Conservation (phyloP, 2,797 vertebrate genomes). For the Coracias cyanogaster region DNA sequence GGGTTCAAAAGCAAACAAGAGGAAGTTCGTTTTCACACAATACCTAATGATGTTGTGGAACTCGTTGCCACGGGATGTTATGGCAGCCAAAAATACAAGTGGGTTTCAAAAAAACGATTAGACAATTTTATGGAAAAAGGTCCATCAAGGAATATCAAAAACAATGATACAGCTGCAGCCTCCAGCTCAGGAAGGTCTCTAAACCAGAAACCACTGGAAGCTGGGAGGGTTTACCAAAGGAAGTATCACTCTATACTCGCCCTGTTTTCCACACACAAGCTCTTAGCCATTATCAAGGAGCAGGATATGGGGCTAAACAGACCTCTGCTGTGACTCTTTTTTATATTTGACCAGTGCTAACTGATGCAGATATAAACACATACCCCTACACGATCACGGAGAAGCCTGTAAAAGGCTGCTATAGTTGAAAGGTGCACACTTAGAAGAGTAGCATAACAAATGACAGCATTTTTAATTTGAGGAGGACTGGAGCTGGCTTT, state of each 20-base stretch:
- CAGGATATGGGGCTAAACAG: constrained; percentile 51
- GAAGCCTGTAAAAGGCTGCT: background rate
- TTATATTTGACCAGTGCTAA: background rate
- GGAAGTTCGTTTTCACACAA: constrained; percentile 68
- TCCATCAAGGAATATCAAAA: constrained; percentile 58
- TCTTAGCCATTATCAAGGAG: constrained; percentile 47
- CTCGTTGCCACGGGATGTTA: constrained; percentile 62
- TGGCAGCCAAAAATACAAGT: constrained; percentile 66
- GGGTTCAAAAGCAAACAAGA: constrained; percentile 45
- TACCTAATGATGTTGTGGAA: constrained; percentile 62
- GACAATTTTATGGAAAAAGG: constrained; percentile 50
- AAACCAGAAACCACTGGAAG: constrained; percentile 47
- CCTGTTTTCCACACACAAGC: constrained; percentile 57
- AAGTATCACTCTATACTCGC: constrained; percentile 17
- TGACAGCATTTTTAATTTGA: background rate
- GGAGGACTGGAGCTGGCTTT: background rate
- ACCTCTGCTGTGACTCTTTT: background rate
- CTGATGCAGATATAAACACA: background rate
- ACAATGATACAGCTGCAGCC: constrained; percentile 47
- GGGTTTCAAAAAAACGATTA: background rate
- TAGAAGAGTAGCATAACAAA: background rate
- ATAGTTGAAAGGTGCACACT: background rate
- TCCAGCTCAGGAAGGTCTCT: constrained; percentile 56
- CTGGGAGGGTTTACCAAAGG: constrained; percentile 51
- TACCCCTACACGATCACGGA: accelerated